A percentile compares a stretch with the other conserved stretches of the same genome.
phyloP scores from a whole-genome alignment of 2,888 invertebrate genomes.

The Argyra leucocephala region DNA sequence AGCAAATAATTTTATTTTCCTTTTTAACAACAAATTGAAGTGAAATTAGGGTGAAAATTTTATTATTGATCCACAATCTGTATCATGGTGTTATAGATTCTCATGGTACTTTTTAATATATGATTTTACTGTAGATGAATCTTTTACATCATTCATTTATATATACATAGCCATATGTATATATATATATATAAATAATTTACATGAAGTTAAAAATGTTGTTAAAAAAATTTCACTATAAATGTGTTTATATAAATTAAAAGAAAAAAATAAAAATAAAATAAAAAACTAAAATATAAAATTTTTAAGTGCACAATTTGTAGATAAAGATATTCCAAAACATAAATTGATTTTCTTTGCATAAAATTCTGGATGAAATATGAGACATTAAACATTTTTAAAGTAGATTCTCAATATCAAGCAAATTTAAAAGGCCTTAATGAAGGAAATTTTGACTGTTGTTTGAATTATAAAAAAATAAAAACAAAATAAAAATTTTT shows the following conservation, averaged over 20 bases:
- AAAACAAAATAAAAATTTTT: too few species aligned
- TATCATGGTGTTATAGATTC: neutral
- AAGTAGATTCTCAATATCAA: too few species aligned
- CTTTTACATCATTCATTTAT: neutral
- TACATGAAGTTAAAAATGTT: neutral
- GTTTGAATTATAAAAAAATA: too few species aligned
- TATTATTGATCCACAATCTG: constrained; percentile 20
- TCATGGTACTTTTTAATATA: neutral
- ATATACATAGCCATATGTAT: too few species aligned
- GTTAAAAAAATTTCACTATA: neutral
- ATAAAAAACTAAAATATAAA: neutral
- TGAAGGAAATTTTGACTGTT: too few species aligned
- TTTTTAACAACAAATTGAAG: constrained; percentile 22
- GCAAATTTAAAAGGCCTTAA: too few species aligned
- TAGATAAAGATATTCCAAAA: neutral
- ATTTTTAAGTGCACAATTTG: neutral
- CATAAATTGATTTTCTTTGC: too few species aligned
- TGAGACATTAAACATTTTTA: too few species aligned
- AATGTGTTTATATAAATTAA: neutral
- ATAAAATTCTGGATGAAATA: too few species aligned
- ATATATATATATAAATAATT: neutral
- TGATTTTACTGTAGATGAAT: neutral
- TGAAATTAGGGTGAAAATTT: constrained; percentile 24
- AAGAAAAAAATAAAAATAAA: neutral
- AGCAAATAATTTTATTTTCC: constrained; percentile 20